phyloP scores from a whole-genome alignment of 2,113 vertebrate genomes.

The Physeter macrocephalus region DNA sequence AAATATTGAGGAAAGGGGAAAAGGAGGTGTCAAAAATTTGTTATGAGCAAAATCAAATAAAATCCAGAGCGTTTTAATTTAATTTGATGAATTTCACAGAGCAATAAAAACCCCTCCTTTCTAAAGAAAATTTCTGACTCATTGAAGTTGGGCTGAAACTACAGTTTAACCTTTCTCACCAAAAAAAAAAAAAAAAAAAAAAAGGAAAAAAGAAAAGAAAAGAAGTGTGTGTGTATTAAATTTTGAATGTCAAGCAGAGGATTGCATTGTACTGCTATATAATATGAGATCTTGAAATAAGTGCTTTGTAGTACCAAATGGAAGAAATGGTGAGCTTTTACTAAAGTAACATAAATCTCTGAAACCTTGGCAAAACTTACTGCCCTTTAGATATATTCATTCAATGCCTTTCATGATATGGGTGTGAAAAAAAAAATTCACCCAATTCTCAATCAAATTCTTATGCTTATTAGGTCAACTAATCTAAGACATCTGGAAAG shows the following conservation, averaged over 20 bases:
- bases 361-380: background rate
- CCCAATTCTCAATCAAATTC: background rate
- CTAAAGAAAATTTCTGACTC: constrained; percentile 54
- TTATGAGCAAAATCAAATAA: constrained; percentile 54
- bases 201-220: constrained; percentile 12
- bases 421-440: background rate
- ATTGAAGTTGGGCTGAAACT: background rate
- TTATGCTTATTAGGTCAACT: background rate
- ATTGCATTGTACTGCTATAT: background rate
- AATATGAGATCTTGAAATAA: constrained; percentile 5
- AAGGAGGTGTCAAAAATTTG: constrained; percentile 41
- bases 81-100: constrained; percentile 69
- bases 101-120: constrained; percentile 68
- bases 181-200: constrained; percentile 46
- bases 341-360: background rate
- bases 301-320: background rate
- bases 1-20: constrained; percentile 38
- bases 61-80: constrained; percentile 27
- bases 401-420: background rate
- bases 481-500: background rate
- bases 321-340: constrained; percentile 28
- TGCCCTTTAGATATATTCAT: background rate
- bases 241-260: constrained; percentile 10
- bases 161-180: constrained; percentile 76
- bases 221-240: background rate